These are phyloP conservation scores for Crypturellus undulatus DNA, from an alignment of 2,113 vertebrate genomes.

Conservation along the genomic window DNA sequence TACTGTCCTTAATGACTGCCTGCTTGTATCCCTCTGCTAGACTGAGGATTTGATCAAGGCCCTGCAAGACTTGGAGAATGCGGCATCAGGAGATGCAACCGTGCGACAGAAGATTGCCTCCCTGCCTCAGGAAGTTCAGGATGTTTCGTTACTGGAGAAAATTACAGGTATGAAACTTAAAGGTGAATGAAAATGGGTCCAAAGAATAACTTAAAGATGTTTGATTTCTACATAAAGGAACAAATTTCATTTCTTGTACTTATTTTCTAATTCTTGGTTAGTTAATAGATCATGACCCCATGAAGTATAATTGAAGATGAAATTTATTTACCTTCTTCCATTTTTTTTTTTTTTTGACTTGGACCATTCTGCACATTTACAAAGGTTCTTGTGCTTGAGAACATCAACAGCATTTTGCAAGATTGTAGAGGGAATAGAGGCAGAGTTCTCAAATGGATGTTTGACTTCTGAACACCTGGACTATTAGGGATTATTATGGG, in stretches of 20 bases:
- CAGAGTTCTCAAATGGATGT: neutral
- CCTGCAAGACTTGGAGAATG: constrained; percentile 96
- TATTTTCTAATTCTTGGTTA: neutral
- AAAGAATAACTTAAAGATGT: neutral
- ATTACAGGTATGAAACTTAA: constrained; percentile 87
- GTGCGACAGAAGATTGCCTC: constrained; percentile 98
- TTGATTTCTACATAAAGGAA: neutral
- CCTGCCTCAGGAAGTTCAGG: constrained; percentile 97
- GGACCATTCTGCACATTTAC: neutral
- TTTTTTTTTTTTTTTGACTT: neutral
- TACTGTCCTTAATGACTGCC: neutral
- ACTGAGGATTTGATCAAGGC: constrained; percentile 97
- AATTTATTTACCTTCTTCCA: neutral
- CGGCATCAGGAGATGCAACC: constrained; percentile 94
- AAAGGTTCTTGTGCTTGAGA: neutral
- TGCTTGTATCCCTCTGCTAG: constrained; percentile 67
- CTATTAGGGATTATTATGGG: neutral
- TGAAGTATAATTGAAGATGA: neutral
- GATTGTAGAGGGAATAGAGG: neutral
- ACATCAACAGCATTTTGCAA: neutral
- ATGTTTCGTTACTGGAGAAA: constrained; percentile 95
- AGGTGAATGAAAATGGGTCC: neutral
- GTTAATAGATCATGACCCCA: neutral
- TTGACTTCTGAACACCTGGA: neutral
- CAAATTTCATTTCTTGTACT: neutral